A percentile compares a stretch with the other conserved stretches of the same genome.
These are phyloP conservation scores for Heliothis virescens DNA, from an alignment of 1,140 invertebrate species.

Conservation along the genomic window DNA sequence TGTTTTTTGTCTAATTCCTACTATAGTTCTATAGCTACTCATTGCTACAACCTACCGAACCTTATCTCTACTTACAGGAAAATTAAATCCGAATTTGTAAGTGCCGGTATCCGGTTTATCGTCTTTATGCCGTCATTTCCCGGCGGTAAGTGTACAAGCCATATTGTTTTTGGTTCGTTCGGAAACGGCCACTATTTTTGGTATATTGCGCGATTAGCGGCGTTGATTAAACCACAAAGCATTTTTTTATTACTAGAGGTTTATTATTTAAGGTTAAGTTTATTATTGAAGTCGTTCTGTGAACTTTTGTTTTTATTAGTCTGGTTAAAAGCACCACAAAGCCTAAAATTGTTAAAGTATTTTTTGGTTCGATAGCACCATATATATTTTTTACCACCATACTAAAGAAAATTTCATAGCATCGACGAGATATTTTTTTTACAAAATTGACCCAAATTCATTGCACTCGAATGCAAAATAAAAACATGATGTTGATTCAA, in stretches of 20 bases:
- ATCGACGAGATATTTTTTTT: too few relatives aligned
- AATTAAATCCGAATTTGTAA: slow-evolving; percentile 12
- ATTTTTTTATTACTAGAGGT: neutral
- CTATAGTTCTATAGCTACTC: too few relatives aligned
- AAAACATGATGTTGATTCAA: slow-evolving; percentile 11
- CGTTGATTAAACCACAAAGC: slow-evolving; percentile 1
- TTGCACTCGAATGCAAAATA: neutral
- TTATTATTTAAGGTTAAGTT: neutral
- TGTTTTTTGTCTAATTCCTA: too few relatives aligned
- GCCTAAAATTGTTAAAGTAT: too few relatives aligned
- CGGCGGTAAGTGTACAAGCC: slow-evolving; percentile 3
- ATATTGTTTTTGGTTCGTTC: slow-evolving; percentile 26
- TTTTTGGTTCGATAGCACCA: too few relatives aligned
- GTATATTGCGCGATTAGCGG: slow-evolving; percentile 3
- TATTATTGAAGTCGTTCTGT: too few relatives aligned
- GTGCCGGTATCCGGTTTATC: slow-evolving; percentile 27
- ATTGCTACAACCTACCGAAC: neutral
- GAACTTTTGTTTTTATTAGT: neutral
- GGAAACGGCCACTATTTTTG: slow-evolving; percentile 10
- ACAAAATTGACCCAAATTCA: neutral
- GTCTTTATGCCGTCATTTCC: slow-evolving; percentile 42
- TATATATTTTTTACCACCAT: too few relatives aligned
- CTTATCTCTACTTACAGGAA: slow-evolving; percentile 18
- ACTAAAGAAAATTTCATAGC: too few relatives aligned
- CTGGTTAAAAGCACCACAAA: neutral